Evolutionary conservation across 2,113 vertebrate species (phyloP), one percentile per base, ranked within the genome.

Genomic region (Prolemur simus): DNA sequence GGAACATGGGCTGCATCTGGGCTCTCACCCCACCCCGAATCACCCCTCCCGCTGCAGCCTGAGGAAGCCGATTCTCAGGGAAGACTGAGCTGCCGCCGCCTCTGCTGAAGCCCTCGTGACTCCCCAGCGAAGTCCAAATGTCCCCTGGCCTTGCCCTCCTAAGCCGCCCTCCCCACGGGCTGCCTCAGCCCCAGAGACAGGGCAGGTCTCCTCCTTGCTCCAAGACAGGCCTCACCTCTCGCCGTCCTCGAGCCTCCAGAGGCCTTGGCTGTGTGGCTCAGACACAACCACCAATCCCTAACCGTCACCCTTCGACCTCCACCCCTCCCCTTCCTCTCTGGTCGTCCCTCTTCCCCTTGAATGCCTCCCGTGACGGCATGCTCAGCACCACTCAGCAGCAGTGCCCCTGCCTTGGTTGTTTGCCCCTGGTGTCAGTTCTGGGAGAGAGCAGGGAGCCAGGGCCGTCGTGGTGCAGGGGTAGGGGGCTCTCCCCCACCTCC

Each of bases 261-360:
- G 39, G 34, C 60, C 52, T 39, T 2, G 0, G 21, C n/a, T 0
- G 0, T 11, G 34, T 4, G 29, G 5, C 9, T 1, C 20, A n/a
- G 64, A 49, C 12, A 12, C 2, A 0, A 3, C 32, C 54, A 2
- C 18, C 8, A 37, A 39, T 7, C 18, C 77, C 42, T 32, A 17
- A 23, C 56, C 1, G 0, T 15, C 0, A 0, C 77, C 63, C 63
- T 9, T 8, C 2, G 0, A 2, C 32, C 56, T 49, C 17, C 39
- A 0, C 5, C 74, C 74, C 74, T 5, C 6, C 15, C 11, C 29
- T 8, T 39, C 56, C 15, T 23, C 20, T 25, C 80, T 10, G 8
- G 8, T 45, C 13, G 1, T 1, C 9, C 34, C 6, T 47, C 45
- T 18, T 73, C 60, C 37, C 21, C 54, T 45, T 9, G 76, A 56